Conservation (phyloP, 2,888 invertebrate species). For the Meganola albula region DNA sequence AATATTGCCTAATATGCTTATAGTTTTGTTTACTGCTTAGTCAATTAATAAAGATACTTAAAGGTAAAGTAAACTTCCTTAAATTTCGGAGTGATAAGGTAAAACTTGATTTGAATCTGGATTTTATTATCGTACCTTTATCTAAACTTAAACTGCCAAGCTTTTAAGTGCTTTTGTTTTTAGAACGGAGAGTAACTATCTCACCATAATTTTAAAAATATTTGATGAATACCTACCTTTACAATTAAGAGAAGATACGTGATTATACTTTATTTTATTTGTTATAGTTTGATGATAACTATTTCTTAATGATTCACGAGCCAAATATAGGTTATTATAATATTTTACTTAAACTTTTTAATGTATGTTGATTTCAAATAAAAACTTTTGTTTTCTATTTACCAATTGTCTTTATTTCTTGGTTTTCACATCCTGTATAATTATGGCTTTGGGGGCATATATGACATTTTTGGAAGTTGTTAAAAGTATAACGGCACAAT, state of each 20-base stretch:
- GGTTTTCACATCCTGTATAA: conserved; percentile 3
- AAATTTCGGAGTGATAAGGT: conserved; percentile 4
- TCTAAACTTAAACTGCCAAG: conserved; percentile 5
- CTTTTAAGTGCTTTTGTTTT: conserved; percentile 4
- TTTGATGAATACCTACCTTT: conserved; percentile 1
- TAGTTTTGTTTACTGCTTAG: conserved; percentile 4
- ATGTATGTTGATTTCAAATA: conserved; percentile 3
- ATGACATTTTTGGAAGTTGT: conserved; percentile 5
- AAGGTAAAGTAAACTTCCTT: conserved; percentile 3
- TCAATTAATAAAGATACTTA: conserved; percentile 5
- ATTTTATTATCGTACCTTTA: conserved; percentile 3
- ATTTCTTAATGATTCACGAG: conserved; percentile 1
- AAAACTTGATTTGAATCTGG: conserved; percentile 5
- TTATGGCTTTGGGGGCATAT: conserved; percentile 2
- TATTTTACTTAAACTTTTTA: conserved; percentile 1
- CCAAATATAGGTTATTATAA: conserved; percentile 2
- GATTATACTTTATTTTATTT: conserved; percentile 1
- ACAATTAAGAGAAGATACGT: neutral
- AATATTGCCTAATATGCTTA: conserved; percentile 3
- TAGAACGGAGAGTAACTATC: conserved; percentile 2
- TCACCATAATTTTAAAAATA: conserved; percentile 3
- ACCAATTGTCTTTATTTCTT: conserved; percentile 5
- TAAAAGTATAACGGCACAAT: conserved; percentile 7
- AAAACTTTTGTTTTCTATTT: conserved; percentile 4
- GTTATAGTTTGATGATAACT: conserved; percentile 2